Evolutionary conservation across 2,888 invertebrate species (phyloP).

Genomic region (Synergus itoensis): DNA sequence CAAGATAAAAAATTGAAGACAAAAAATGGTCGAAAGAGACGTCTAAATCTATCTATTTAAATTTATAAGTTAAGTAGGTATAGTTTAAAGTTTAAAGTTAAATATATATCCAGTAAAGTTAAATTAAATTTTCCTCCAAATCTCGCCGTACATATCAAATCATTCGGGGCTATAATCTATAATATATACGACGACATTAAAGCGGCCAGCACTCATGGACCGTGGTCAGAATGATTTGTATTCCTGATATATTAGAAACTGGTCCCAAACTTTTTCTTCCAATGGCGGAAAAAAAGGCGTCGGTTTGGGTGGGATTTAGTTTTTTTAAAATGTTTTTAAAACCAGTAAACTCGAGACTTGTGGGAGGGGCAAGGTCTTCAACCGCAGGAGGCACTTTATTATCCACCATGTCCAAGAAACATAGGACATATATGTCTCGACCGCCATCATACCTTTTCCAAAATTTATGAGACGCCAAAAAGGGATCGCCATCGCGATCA

Average conservation of each 20-base stretch:
- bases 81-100: no score
- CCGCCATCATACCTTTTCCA: constrained; percentile 45
- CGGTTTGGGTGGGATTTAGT: constrained; percentile 66
- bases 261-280: constrained; percentile 60
- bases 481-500: constrained; percentile 46
- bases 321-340: constrained; percentile 53
- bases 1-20: no score
- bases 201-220: constrained; percentile 59
- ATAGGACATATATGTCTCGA: constrained; percentile 8
- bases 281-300: constrained; percentile 55
- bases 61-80: no score
- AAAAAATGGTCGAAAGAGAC: no score
- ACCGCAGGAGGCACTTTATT: constrained; percentile 52
- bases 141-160: no score
- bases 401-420: constrained; percentile 34
- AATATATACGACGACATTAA: constrained; percentile 58
- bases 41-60: no score
- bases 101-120: no score
- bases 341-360: constrained; percentile 47
- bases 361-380: constrained; percentile 61
- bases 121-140: no score
- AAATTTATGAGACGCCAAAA: constrained; percentile 42
- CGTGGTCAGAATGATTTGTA: constrained; percentile 67
- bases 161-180: constrained; percentile 12
- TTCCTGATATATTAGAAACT: constrained; percentile 61